phyloP scores from a whole-genome alignment of 2,888 invertebrate genomes.

The Athetis lepigone region DNA sequence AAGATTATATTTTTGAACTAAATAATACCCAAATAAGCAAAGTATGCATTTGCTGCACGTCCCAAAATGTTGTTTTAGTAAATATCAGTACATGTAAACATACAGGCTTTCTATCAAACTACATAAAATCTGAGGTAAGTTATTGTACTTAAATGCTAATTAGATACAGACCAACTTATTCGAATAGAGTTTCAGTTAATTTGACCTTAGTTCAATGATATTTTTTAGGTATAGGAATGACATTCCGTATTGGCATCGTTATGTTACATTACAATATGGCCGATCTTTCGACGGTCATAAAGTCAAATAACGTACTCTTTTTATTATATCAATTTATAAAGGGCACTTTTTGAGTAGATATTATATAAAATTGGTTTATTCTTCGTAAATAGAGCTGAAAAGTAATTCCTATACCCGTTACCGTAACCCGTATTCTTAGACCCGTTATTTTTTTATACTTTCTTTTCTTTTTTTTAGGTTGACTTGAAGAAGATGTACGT shows the following conservation, averaged over 20 bases:
- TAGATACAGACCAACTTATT: neutral
- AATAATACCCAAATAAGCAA: slow-evolving; percentile 18
- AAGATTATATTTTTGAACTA: slow-evolving; percentile 23
- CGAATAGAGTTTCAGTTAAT: neutral
- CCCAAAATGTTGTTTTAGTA: slow-evolving; percentile 65
- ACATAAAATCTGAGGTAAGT: slow-evolving; percentile 71
- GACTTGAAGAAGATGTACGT: slow-evolving; percentile 60
- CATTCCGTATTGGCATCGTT: slow-evolving; percentile 69
- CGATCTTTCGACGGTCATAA: slow-evolving; percentile 4
- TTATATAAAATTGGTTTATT: too few relatives aligned
- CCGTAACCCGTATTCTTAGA: too few relatives aligned
- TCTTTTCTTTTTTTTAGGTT: slow-evolving; percentile 66
- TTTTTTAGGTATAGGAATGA: slow-evolving; percentile 63
- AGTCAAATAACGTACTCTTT: too few relatives aligned
- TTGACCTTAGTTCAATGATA: neutral
- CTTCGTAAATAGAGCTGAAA: too few relatives aligned
- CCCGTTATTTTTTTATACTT: too few relatives aligned
- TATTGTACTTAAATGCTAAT: neutral
- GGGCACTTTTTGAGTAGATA: too few relatives aligned
- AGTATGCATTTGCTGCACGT: slow-evolving; percentile 74
- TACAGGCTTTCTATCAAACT: slow-evolving; percentile 66
- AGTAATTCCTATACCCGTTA: too few relatives aligned
- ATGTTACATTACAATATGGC: slow-evolving; percentile 68
- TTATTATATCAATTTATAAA: too few relatives aligned
- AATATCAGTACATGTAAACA: slow-evolving; percentile 74